A percentile compares a stretch with the other conserved stretches of the same genome.
Conservation (phyloP, 2,888 invertebrate genomes). For the Yponomeuta cagnagella region DNA sequence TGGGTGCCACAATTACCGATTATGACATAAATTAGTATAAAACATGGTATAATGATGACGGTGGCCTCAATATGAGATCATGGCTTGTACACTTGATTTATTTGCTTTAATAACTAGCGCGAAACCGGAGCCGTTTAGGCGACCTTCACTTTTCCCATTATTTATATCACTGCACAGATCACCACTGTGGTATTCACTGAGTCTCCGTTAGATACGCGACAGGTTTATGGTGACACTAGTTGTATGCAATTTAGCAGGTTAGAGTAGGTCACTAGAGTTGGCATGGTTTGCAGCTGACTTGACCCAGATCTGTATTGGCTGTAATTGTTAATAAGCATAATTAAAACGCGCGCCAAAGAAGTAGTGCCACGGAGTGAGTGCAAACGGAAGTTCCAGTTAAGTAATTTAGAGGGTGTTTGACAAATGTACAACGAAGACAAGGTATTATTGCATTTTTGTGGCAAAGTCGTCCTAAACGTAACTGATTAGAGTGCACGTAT, state of each 20-base stretch:
- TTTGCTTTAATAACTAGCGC: constrained; percentile 40
- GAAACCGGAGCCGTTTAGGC: not conserved
- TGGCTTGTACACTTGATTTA: constrained; percentile 63
- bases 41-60: constrained; percentile 45
- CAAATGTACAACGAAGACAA: too few relatives aligned
- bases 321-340: constrained; percentile 75
- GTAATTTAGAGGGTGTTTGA: too few relatives aligned
- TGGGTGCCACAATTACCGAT: constrained; percentile 43
- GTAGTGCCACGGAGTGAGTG: constrained; percentile 24
- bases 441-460: too few relatives aligned
- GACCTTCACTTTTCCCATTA: not conserved
- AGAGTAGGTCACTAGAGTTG: not conserved
- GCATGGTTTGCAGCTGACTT: constrained; percentile 49
- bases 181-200: not conserved
- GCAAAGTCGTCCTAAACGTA: too few relatives aligned
- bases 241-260: not conserved
- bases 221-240: not conserved
- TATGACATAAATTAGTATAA: constrained; percentile 49
- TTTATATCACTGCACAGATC: not conserved
- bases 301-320: constrained; percentile 70
- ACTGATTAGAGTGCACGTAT: too few relatives aligned
- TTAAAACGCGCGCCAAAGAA: constrained; percentile 69
- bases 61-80: constrained; percentile 66
- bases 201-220: not conserved
- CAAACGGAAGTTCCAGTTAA: not conserved